Percentiles rank a stretch among this genome's conserved stretches.
Evolutionary conservation across 2,113 vertebrate genomes (phyloP).

Genomic region (Cardinalis cardinalis): DNA sequence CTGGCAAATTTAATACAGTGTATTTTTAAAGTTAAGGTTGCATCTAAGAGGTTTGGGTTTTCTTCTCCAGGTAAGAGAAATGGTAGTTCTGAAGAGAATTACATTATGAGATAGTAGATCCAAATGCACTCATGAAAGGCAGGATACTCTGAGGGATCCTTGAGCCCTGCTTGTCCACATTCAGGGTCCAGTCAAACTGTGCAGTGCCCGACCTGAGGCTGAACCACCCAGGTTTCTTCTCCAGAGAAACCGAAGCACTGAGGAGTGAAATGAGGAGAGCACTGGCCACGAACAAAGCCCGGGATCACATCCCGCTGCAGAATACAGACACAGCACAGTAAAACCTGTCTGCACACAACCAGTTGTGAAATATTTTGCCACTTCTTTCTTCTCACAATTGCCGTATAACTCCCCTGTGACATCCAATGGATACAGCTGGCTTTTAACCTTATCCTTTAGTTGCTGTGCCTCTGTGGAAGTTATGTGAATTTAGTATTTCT

Average conservation of each 20-base stretch:
- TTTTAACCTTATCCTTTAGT: background rate
- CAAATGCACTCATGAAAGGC: background rate
- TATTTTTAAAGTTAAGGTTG: background rate
- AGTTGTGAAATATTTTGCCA: background rate
- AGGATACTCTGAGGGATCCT: background rate
- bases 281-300: background rate
- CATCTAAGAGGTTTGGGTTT: background rate
- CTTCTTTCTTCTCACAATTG: background rate
- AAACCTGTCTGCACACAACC: background rate
- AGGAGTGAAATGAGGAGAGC: background rate
- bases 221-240: background rate
- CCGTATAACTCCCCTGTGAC: background rate
- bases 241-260: background rate
- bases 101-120: background rate
- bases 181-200: background rate
- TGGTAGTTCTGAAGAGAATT: background rate
- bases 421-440: background rate
- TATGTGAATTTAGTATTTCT: background rate
- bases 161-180: background rate
- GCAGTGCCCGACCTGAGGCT: background rate
- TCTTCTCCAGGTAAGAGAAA: background rate
- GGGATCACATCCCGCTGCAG: accelerated
- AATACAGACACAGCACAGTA: background rate
- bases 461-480: background rate
- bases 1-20: background rate